These are phyloP conservation scores for Arizona elegans DNA, from an alignment of 2,113 vertebrate genomes.

Conservation along the genomic window DNA sequence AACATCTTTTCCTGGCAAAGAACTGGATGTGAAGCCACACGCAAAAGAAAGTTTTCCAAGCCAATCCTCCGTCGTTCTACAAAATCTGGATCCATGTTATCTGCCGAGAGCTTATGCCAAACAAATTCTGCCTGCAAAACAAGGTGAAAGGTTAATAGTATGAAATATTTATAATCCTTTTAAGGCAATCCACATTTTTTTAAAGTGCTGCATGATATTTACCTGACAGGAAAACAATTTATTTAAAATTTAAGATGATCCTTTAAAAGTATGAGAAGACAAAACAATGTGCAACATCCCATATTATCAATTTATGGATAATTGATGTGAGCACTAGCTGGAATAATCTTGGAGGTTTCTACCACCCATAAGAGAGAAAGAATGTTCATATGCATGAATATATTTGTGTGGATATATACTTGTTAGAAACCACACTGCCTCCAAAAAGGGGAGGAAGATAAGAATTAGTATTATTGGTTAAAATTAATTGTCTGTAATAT, in stretches of 20 bases:
- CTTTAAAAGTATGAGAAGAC: not conserved
- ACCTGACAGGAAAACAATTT: not conserved
- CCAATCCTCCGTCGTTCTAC: slow-evolving; percentile 92
- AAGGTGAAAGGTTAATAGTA: slow-evolving; percentile 32
- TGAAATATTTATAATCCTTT: not conserved
- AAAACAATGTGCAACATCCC: not conserved
- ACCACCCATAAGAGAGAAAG: not conserved
- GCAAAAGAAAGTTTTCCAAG: slow-evolving; percentile 93
- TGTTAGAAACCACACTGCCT: not conserved
- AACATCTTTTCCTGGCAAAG: slow-evolving; percentile 90
- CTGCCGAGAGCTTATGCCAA: slow-evolving; percentile 96
- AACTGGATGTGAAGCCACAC: slow-evolving; percentile 86
- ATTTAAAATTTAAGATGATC: not conserved
- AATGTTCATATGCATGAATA: not conserved
- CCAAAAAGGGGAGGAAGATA: not conserved
- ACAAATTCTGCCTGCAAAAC: slow-evolving; percentile 90
- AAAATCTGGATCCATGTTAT: slow-evolving; percentile 98
- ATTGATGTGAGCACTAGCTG: not conserved
- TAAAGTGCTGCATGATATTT: not conserved
- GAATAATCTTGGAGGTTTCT: not conserved
- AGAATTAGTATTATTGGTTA: not conserved
- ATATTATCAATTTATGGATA: not conserved
- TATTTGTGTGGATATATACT: not conserved
- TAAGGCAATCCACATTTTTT: not conserved
- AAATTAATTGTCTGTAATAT: not conserved